Conservation (phyloP, 2,113 vertebrate genomes). For the Cyphomyrus discorhynchus region DNA sequence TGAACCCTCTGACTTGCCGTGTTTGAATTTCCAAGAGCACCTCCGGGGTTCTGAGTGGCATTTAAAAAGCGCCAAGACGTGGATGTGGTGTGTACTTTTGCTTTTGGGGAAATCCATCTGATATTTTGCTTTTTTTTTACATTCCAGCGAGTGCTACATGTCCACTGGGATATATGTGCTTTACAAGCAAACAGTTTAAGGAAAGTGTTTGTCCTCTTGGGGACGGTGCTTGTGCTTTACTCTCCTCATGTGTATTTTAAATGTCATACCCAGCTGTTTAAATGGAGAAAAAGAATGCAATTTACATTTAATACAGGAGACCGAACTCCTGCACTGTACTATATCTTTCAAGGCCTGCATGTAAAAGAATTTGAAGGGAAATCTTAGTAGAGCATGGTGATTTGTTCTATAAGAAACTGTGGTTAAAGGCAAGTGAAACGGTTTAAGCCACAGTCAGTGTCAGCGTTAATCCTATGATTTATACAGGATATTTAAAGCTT, state of each 20-base stretch:
- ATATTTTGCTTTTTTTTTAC: conserved; percentile 22
- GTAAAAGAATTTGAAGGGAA: background rate
- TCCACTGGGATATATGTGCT: conserved; percentile 28
- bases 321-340: background rate
- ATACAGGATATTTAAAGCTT: background rate
- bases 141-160: conserved; percentile 28
- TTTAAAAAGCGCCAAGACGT: conserved; percentile 35
- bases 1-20: background rate
- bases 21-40: conserved; percentile 11
- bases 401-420: background rate
- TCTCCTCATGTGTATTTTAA: background rate
- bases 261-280: background rate
- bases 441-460: background rate
- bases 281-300: background rate
- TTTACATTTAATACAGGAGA: background rate
- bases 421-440: background rate
- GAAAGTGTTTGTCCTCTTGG: background rate
- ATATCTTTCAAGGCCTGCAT: background rate
- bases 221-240: background rate
- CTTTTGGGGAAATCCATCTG: conserved; percentile 28
- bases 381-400: background rate
- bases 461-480: background rate
- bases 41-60: conserved; percentile 32
- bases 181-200: background rate
- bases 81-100: background rate